phyloP scores from a whole-genome alignment of 2,797 vertebrate genomes.

The Chanos chanos region DNA sequence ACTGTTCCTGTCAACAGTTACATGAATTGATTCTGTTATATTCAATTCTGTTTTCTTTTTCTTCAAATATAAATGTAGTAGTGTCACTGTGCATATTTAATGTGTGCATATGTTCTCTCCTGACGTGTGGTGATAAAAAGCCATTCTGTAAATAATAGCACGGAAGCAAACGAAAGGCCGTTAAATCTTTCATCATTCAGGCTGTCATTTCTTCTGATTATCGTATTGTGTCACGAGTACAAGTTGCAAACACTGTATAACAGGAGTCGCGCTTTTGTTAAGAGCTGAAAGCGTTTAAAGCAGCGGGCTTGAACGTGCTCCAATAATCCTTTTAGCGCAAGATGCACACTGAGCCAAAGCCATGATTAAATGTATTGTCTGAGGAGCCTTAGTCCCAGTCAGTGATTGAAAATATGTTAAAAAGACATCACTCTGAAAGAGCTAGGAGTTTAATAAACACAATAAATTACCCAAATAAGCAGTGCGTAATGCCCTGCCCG shows the following conservation, averaged over 20 bases:
- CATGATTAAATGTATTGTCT: constrained; percentile 48
- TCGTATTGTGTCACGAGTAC: constrained; percentile 6
- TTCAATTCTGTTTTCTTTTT: too few relatives aligned
- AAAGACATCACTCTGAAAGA: constrained; percentile 38
- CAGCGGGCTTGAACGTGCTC: constrained; percentile 35
- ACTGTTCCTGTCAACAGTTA: too few relatives aligned
- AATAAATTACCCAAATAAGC: constrained; percentile 40
- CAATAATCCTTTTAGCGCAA: constrained; percentile 49
- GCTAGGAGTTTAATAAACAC: constrained; percentile 35
- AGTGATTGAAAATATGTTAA: constrained; percentile 47
- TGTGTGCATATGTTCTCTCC: too few relatives aligned
- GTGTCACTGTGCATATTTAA: too few relatives aligned
- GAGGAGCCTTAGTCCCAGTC: constrained; percentile 12
- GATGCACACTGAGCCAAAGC: constrained; percentile 12
- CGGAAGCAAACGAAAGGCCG: too few relatives aligned
- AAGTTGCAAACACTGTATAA: constrained; percentile 32
- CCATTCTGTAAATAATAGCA: too few relatives aligned
- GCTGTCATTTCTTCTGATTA: constrained; percentile 2
- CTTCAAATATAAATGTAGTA: too few relatives aligned
- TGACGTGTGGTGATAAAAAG: too few relatives aligned
- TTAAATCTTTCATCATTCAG: too few relatives aligned
- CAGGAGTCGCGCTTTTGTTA: constrained; percentile 19
- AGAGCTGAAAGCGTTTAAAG: constrained; percentile 26
- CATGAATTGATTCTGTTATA: too few relatives aligned
- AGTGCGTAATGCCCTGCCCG: constrained; percentile 16